Base-by-base conservation (phyloP, 2,888 invertebrate species). In the Mactromeris polynyma region DNA sequence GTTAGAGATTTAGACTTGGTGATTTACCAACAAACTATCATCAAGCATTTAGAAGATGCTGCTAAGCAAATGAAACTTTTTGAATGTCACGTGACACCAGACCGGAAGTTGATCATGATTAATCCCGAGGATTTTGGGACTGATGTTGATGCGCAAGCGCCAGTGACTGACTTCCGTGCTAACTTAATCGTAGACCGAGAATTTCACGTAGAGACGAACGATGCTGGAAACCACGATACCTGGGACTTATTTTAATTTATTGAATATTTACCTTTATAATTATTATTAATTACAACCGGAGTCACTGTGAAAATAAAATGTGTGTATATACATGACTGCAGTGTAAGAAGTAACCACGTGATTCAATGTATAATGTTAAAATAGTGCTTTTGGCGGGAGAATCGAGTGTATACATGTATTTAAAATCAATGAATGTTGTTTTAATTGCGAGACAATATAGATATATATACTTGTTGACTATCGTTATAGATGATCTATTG, bases 21-120 rank as follows among this genome's bases (percentile, higher is more conserved):
- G 31, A 83, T 83, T 14, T 83, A 83, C 69, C 73, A 83, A 31
- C 40, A 83, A n/a, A 83, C n/a, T 17, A 42, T 83, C 7, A 83
- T 83, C 26, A 42, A 73, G 31, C 73, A 83, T 40, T 42, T 83
- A 19, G 83, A 46, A 36, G 73, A 77, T 19, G 42, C 83, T 21
- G 83, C 38, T 21, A 40, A 46, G 17, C 73, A 83, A 17, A 83
- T 83, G 73, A 83, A 83, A 42, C 40, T 83, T 42, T 83, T 83
- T 19, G 83, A 83, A 19, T 83, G 83, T 83, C 73, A 83, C 42
- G 73, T 83, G 73, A 77, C 83, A 17, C 33, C 73, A 17, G 83
- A 73, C 73, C 38, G 73, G 33, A 42, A 36, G 31, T 46, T 73
- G 6, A 73, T 83, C 4, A 31, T 83, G 33, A 40, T 83, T 6